A percentile compares a stretch with the other conserved stretches of the same genome.
These are phyloP conservation scores for Chlorodrepanis virens DNA, from an alignment of 2,113 vertebrate genomes.

Conservation along the genomic window DNA sequence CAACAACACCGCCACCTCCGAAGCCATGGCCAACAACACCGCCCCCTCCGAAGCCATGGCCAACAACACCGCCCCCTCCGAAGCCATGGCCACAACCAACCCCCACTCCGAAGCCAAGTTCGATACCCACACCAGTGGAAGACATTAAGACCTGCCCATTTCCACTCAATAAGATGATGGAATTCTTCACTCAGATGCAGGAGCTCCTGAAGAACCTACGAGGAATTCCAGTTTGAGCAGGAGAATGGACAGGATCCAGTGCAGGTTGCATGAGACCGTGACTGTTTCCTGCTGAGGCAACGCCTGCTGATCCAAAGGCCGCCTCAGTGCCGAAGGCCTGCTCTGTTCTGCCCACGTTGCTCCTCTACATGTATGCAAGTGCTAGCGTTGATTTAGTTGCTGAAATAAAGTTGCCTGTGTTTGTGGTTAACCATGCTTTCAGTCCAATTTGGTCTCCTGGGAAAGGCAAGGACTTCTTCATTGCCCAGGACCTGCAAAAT, in stretches of 20 bases:
- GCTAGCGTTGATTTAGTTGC: neutral
- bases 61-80: accelerated
- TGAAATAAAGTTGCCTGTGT: neutral
- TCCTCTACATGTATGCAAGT: neutral
- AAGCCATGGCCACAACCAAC: neutral
- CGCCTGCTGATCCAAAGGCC: neutral
- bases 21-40: accelerated
- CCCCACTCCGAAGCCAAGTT: no score
- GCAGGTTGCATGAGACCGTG: accelerated
- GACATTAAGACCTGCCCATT: neutral
- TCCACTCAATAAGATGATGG: neutral
- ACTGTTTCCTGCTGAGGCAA: neutral
- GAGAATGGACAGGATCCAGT: neutral
- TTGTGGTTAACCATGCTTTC: neutral
- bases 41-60: neutral
- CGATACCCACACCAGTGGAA: neutral
- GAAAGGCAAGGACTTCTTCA: neutral
- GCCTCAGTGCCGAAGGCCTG: neutral
- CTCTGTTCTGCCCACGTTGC: neutral
- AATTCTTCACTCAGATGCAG: neutral
- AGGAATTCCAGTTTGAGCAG: neutral
- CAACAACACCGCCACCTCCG: neutral
- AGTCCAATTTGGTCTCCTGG: neutral
- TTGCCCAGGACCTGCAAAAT: neutral
- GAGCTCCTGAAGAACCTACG: neutral